Evolutionary conservation across 2,888 invertebrate species (phyloP), one percentile per base, ranked within the genome.

Genomic region (Euzophera pinguis): DNA sequence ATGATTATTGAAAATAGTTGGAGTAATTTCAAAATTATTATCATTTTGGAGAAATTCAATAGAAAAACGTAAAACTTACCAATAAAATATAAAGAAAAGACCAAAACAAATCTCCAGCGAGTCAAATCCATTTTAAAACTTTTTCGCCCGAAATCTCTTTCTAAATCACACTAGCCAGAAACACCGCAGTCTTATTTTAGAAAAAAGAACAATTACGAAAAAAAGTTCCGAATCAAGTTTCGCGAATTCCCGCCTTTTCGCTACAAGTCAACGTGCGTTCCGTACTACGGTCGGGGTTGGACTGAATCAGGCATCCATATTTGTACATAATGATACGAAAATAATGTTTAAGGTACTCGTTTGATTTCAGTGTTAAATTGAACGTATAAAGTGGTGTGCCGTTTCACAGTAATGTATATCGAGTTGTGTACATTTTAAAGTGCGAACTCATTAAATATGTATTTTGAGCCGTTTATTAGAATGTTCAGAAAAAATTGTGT

Each of bases 41-140:
- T n/a, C n/a, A n/a, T n/a, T n/a, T n/a, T n/a, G n/a, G n/a, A n/a
- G n/a, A n/a, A n/a, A n/a, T n/a, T n/a, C n/a, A n/a, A n/a, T n/a
- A n/a, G n/a, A n/a, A n/a, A n/a, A n/a, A n/a, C n/a, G n/a, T n/a
- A n/a, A n/a, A n/a, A 70, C 78, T 77, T 53, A 78, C 79, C 71
- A 54, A 59, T 53, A 55, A 61, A 64, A 61, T 59, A 50, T 0
- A 58, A 62, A 32, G 62, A 66, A 52, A 65, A 52, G 50, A 63
- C 17, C 29, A 61, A 7, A 52, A 61, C 50, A 51, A 59, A 53
- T 41, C 52, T 71, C 71, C 70, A 67, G 53, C 63, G 60, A 50
- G 48, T 60, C 54, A 64, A 66, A 75, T 78, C 74, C 80, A 80
- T 80, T 66, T 68, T 67, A 55, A 29, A 32, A 41, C 17, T 37